Percentiles rank a stretch among this genome's conserved stretches.
Evolutionary conservation across 2,113 vertebrate genomes (phyloP).

Genomic region (Crotalus tigris): DNA sequence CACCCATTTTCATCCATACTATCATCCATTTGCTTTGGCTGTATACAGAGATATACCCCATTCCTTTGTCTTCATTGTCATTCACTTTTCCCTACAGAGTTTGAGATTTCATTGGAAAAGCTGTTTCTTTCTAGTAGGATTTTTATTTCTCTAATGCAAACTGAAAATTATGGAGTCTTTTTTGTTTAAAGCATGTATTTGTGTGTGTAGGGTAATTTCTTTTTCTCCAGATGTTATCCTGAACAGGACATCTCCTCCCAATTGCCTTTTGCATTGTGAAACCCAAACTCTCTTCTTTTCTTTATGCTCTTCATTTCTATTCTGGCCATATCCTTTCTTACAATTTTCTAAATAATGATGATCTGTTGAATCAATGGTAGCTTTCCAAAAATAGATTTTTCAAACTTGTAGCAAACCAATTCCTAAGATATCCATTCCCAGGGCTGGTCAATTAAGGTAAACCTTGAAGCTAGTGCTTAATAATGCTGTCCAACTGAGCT

Average conservation of each 20-base stretch:
- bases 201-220: background rate
- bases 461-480: background rate
- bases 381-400: background rate
- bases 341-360: background rate
- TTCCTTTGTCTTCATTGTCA: too few relatives aligned
- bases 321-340: background rate
- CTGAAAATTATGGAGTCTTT: background rate
- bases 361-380: too few relatives aligned
- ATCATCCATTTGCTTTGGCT: background rate
- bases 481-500: background rate
- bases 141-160: background rate
- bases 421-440: background rate
- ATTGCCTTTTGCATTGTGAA: background rate
- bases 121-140: background rate
- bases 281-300: background rate
- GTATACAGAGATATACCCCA: background rate
- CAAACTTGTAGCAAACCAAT: background rate
- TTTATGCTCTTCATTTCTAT: background rate
- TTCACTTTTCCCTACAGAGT: background rate
- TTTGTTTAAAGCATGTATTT: background rate
- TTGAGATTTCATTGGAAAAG: background rate
- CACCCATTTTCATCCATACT: background rate
- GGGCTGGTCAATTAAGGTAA: background rate
- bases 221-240: background rate
- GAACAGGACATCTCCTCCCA: background rate